Percentiles rank a stretch among this genome's conserved stretches.
Evolutionary conservation across 2,797 vertebrate genomes (phyloP).

Genomic region (Smutsia temminckii): DNA sequence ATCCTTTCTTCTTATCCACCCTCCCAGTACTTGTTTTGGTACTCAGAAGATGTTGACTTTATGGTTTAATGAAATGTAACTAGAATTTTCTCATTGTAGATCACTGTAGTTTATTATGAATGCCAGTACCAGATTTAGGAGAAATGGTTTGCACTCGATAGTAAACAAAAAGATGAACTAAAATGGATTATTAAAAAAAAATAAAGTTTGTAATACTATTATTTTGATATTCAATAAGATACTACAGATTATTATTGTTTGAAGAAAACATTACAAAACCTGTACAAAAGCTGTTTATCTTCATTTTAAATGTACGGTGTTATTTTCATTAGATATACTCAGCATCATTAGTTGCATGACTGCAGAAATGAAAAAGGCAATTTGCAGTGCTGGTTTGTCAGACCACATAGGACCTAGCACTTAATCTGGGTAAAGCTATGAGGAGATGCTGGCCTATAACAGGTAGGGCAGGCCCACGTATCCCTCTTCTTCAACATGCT

Average conservation of each 20-base stretch:
- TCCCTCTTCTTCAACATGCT: background rate
- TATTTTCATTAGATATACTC: background rate
- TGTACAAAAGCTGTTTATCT: background rate
- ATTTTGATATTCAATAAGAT: background rate
- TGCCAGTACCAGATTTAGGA: background rate
- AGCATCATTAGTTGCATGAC: background rate
- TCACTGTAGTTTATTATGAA: background rate
- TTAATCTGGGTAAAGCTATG: conserved; percentile 45
- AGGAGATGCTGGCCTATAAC: conserved; percentile 58
- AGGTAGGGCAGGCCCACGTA: background rate
- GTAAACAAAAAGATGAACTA: background rate
- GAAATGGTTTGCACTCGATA: background rate
- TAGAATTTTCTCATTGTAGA: background rate
- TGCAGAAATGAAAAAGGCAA: conserved; percentile 48
- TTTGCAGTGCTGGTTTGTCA: conserved; percentile 64
- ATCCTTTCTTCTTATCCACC: background rate
- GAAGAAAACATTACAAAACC: background rate
- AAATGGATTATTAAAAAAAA: background rate
- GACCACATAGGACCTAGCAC: conserved; percentile 25
- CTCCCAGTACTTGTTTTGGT: background rate
- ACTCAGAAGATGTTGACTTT: background rate
- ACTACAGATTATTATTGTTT: background rate
- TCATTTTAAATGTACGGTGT: background rate
- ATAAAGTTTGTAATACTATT: background rate
- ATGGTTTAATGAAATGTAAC: background rate